Evolutionary conservation across 2,797 vertebrate species (phyloP).

Genomic region (Prionace glauca): DNA sequence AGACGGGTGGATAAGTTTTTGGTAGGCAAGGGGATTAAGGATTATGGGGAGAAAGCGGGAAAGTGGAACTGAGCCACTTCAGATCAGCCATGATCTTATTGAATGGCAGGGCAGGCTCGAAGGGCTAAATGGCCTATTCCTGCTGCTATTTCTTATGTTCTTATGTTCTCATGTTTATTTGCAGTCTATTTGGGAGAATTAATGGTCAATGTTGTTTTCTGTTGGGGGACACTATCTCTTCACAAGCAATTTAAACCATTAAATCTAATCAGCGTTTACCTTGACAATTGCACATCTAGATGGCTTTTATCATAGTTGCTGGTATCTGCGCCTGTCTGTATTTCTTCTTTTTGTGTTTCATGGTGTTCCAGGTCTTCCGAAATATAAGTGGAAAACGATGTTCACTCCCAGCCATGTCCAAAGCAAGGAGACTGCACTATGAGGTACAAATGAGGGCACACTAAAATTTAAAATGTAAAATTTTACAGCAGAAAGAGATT

Average conservation of each 20-base stretch:
- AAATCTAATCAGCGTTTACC: constrained; percentile 44
- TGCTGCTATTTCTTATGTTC: no score
- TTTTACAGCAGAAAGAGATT: neutral
- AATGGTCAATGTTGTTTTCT: neutral
- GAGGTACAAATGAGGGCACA: constrained; percentile 59
- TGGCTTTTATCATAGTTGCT: constrained; percentile 96
- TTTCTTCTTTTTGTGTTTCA: constrained; percentile 95
- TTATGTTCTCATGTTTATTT: neutral
- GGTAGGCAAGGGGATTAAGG: no score
- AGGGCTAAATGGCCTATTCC: no score
- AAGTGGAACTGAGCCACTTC: no score
- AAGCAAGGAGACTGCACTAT: constrained; percentile 87
- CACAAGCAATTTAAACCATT: neutral
- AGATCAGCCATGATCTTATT: no score
- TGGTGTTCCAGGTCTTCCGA: constrained; percentile 96
- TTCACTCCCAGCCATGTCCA: constrained; percentile 86
- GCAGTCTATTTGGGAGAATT: neutral
- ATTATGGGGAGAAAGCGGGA: no score
- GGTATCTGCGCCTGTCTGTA: constrained; percentile 95
- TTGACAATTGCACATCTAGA: constrained; percentile 67
- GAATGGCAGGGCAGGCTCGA: no score
- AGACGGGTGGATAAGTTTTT: no score
- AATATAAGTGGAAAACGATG: constrained; percentile 91
- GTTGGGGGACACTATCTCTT: neutral
- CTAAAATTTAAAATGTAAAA: no score